These are phyloP conservation scores for Plagodis pulveraria DNA, from an alignment of 2,888 invertebrate genomes.

Conservation along the genomic window DNA sequence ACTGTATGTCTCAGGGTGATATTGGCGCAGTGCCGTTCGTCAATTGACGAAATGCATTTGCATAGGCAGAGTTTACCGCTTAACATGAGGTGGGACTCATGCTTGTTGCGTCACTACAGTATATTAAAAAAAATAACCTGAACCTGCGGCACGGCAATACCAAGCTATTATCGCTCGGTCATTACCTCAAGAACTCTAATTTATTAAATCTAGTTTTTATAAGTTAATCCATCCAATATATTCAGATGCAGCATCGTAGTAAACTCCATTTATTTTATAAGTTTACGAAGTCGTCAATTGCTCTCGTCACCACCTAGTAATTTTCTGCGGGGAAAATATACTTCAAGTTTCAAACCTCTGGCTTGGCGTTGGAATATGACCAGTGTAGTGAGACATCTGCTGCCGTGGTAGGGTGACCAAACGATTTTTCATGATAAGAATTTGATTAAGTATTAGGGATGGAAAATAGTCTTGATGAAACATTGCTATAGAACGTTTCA, in stretches of 20 bases:
- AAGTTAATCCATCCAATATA: background rate
- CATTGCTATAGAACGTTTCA: too few species aligned
- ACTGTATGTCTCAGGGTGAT: too few species aligned
- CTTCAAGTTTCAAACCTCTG: constrained; percentile 44
- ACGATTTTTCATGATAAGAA: background rate
- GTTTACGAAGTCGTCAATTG: constrained; percentile 45
- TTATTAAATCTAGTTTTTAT: background rate
- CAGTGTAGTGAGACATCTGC: constrained; percentile 36
- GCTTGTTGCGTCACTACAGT: too few species aligned
- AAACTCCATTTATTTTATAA: constrained; percentile 40
- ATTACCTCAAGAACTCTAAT: background rate
- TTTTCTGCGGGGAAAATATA: constrained; percentile 51
- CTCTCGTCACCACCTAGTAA: constrained; percentile 51
- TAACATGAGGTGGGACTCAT: too few species aligned
- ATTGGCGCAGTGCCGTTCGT: too few species aligned
- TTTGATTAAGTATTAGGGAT: too few species aligned
- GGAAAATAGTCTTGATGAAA: too few species aligned
- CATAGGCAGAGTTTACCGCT: too few species aligned
- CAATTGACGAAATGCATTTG: too few species aligned
- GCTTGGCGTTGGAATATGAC: constrained; percentile 37
- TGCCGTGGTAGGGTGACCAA: constrained; percentile 39
- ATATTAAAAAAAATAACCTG: too few species aligned
- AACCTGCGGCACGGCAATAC: too few species aligned
- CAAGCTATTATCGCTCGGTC: too few species aligned
- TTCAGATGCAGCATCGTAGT: constrained; percentile 23